Evolutionary conservation across 1,140 invertebrate species (phyloP), one percentile per base, ranked within the genome.

Genomic region (Stenopsyche tienmushanensis): DNA sequence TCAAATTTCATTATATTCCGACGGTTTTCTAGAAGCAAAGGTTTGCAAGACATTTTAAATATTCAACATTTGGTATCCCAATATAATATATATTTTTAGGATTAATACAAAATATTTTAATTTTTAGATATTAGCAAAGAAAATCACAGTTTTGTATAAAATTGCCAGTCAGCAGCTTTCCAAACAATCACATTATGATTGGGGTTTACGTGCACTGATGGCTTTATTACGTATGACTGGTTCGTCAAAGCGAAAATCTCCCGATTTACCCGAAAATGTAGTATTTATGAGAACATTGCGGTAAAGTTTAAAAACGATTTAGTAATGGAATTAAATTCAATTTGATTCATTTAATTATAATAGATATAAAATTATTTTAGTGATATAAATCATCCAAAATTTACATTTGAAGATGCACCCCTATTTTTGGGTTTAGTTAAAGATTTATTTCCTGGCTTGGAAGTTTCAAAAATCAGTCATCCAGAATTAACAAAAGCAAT

Each of bases 381-480:
- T 73, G 93, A 96, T 73, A 94, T 95, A 90, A 96, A 96, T 77
- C 83, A 93, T 69, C 92, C 94, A 0, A 96, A 96, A 76, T 95
- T 96, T 74, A 87, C 95, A 10, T 92, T 86, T 74, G 93, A 96
- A 72, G 94, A 96, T 76, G 90, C 94, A 0, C 91, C 92, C 0
- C 76, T 96, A 1, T 96, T 97, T 77, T 76, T 94, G 66, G 92
- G 92, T 2, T 82, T 96, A 10, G 93, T 96, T 63, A 85, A 85
- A 54, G 94, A 97, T 78, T 77, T 96, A 41, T 97, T 97, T 78
- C 93, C 93, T 0, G 91, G 91, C 0, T 79, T 95, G 58, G 90
- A 95, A 68, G 95, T 91, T 76, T 91, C 91, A 0, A 82, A 90
- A 72, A 87, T 93, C 2, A 84, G 86, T 1, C 93, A 96, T 79